Percentiles rank a stretch among this genome's conserved stretches.
Conservation (phyloP, 2,113 vertebrate genomes). For the Cygnus buccinator region DNA sequence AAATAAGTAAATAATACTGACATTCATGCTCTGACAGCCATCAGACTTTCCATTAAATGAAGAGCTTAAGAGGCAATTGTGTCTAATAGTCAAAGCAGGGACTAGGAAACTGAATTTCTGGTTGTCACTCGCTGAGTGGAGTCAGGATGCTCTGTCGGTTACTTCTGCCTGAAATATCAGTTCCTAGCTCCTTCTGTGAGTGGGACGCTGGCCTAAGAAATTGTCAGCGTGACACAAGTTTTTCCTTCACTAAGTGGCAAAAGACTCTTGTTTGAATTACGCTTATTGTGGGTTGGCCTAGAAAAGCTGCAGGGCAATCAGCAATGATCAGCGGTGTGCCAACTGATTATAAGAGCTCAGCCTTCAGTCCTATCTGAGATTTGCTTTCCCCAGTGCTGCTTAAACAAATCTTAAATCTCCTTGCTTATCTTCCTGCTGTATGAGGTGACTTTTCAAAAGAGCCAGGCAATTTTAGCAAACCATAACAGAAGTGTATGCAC, state of each 20-base stretch:
- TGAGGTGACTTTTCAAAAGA: slow-evolving; percentile 9
- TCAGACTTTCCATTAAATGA: slow-evolving; percentile 46
- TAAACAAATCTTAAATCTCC: slow-evolving; percentile 36
- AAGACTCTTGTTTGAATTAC: slow-evolving; percentile 58
- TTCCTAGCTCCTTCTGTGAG: background rate
- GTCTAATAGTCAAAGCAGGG: background rate
- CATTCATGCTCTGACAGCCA: slow-evolving; percentile 18
- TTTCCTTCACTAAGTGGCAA: background rate
- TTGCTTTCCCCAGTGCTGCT: background rate
- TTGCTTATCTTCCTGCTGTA: background rate
- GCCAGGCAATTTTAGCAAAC: slow-evolving; percentile 10
- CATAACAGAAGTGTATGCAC: background rate
- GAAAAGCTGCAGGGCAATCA: slow-evolving; percentile 53
- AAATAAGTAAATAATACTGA: slow-evolving; percentile 62
- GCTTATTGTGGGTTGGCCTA: slow-evolving; percentile 3
- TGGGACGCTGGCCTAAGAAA: background rate
- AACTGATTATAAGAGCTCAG: background rate
- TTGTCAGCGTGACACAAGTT: background rate
- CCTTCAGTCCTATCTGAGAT: background rate
- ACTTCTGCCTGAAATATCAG: background rate
- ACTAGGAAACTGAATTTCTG: background rate
- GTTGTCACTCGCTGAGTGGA: background rate
- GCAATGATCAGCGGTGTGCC: background rate
- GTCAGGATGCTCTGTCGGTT: background rate
- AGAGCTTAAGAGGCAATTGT: slow-evolving; percentile 43